Evolutionary conservation across 1,140 invertebrate genomes (phyloP).

Genomic region (Euwallacea similis): DNA sequence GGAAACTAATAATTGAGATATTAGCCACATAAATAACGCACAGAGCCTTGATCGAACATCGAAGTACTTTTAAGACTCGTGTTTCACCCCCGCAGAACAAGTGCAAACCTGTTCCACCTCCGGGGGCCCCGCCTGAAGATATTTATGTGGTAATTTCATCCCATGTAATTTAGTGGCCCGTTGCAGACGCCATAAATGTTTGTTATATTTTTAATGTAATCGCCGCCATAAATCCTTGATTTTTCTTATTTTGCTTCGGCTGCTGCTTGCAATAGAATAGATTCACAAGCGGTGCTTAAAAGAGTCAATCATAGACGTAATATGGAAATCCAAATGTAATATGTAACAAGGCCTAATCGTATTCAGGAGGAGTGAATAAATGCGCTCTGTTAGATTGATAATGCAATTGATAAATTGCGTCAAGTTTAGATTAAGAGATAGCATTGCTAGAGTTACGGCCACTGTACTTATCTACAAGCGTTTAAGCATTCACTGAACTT

Average conservation of each 20-base stretch:
- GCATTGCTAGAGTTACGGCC: slow-evolving; percentile 27
- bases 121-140: slow-evolving; percentile 23
- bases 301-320: background rate
- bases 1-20: too few species aligned
- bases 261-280: background rate
- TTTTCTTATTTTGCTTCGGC: slow-evolving; percentile 12
- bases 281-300: background rate
- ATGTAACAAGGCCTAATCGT: slow-evolving; percentile 2
- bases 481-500: slow-evolving; percentile 33
- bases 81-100: slow-evolving; percentile 36
- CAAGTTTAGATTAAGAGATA: slow-evolving; percentile 39
- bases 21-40: slow-evolving; percentile 14
- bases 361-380: slow-evolving; percentile 39
- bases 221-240: slow-evolving; percentile 26
- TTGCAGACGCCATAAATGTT: slow-evolving; percentile 35
- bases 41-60: slow-evolving; percentile 25
- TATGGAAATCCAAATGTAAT: slow-evolving; percentile 36
- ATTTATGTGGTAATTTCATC: slow-evolving; percentile 37
- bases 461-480: slow-evolving; percentile 17
- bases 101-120: slow-evolving; percentile 35
- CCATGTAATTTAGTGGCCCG: slow-evolving; percentile 33
- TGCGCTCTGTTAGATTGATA: slow-evolving; percentile 40
- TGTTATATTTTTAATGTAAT: slow-evolving; percentile 35
- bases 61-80: slow-evolving; percentile 23
- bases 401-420: slow-evolving; percentile 43